These are phyloP conservation scores for Melangyna quadrimaculata DNA, from an alignment of 2,888 invertebrate genomes.

Conservation along the genomic window DNA sequence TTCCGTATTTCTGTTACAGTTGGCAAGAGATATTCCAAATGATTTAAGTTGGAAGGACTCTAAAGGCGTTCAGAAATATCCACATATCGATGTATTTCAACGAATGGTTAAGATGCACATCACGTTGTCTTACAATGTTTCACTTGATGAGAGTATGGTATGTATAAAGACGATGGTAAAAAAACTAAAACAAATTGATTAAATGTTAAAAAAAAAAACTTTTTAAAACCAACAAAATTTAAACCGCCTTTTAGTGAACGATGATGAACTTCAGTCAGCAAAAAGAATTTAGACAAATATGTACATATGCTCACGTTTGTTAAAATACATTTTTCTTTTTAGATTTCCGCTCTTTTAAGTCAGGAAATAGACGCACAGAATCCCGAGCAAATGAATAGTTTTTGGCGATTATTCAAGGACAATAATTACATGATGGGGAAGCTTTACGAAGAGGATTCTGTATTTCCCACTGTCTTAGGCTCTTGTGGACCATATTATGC, in stretches of 20 bases:
- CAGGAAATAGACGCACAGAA: slow-evolving; percentile 79
- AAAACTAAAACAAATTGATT: not conserved
- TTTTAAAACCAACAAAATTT: no score
- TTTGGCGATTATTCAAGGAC: slow-evolving; percentile 79
- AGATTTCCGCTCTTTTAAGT: slow-evolving; percentile 78
- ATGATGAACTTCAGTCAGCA: no score
- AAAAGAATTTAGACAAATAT: no score
- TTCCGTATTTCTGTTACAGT: slow-evolving; percentile 56
- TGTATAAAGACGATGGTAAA: not conserved
- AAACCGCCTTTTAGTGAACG: no score
- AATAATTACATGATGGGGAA: slow-evolving; percentile 81
- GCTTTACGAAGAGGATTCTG: slow-evolving; percentile 79
- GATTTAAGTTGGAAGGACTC: slow-evolving; percentile 78
- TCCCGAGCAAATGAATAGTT: slow-evolving; percentile 79
- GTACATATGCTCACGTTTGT: no score
- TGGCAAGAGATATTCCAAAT: slow-evolving; percentile 77
- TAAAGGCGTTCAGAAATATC: slow-evolving; percentile 76
- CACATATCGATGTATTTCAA: slow-evolving; percentile 78
- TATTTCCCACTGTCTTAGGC: slow-evolving; percentile 79
- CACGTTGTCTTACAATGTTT: slow-evolving; percentile 78
- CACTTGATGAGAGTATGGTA: slow-evolving; percentile 80
- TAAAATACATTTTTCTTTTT: not conserved
- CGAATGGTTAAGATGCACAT: slow-evolving; percentile 79
- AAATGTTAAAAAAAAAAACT: not conserved
- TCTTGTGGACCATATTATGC: slow-evolving; percentile 80